These are phyloP conservation scores for Pavo muticus DNA, from an alignment of 2,113 vertebrate species.

Conservation along the genomic window DNA sequence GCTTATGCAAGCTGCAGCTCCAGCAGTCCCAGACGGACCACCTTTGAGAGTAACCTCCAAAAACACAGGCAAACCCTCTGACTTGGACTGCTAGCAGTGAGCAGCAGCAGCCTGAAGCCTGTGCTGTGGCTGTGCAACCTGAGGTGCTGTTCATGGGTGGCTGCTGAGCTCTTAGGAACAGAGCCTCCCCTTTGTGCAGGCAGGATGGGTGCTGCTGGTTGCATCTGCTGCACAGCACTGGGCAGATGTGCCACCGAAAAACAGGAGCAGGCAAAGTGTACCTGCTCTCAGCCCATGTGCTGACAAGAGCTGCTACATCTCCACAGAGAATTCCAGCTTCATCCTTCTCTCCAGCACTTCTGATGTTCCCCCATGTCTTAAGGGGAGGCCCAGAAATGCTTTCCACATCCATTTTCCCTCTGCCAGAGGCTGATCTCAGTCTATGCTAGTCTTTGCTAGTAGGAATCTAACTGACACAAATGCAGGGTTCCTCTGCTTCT, in stretches of 20 bases:
- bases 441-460: too few species aligned
- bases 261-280: neutral
- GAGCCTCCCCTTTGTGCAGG: neutral
- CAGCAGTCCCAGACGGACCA: neutral
- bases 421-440: neutral
- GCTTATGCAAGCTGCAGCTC: fast-evolving
- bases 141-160: neutral
- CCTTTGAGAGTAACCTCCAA: neutral
- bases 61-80: neutral
- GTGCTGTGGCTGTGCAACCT: neutral
- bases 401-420: neutral
- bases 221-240: neutral
- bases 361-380: neutral
- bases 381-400: neutral
- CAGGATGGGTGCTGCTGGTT: neutral
- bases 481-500: neutral
- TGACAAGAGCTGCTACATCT: neutral
- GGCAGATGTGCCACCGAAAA: neutral
- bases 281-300: neutral
- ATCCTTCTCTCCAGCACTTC: neutral
- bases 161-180: neutral
- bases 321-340: neutral
- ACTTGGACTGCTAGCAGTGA: neutral
- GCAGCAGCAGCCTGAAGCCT: too few species aligned
- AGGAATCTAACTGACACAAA: neutral